Percentiles rank a stretch among this genome's conserved stretches.
These are phyloP conservation scores for Cheilosia vulpina DNA, from an alignment of 2,888 invertebrate species.

Conservation along the genomic window DNA sequence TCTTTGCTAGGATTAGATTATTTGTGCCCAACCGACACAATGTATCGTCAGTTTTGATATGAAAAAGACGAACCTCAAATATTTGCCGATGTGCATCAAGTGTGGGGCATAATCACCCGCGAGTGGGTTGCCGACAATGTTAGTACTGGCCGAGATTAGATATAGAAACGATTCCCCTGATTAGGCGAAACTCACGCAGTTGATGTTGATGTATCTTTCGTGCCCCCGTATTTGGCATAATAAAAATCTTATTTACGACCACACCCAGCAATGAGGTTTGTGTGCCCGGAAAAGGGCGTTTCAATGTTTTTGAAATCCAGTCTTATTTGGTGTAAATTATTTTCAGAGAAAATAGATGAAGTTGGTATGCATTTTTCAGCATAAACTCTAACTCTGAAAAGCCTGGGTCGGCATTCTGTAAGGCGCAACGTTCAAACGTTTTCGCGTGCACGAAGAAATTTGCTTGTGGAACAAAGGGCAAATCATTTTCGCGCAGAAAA, in stretches of 20 bases:
- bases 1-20: constrained; percentile 29
- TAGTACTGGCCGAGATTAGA: constrained; percentile 45
- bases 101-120: constrained; percentile 23
- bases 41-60: constrained; percentile 9
- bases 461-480: too few relatives aligned
- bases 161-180: constrained; percentile 39
- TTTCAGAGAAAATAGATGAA: too few relatives aligned
- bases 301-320: too few relatives aligned
- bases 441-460: too few relatives aligned
- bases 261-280: not conserved
- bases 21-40: not conserved
- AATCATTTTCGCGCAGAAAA: too few relatives aligned
- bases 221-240: constrained; percentile 27
- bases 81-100: constrained; percentile 53
- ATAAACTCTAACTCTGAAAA: too few relatives aligned
- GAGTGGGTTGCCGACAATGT: constrained; percentile 22
- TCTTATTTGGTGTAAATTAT: too few relatives aligned
- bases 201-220: constrained; percentile 2
- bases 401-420: too few relatives aligned
- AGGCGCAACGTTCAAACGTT: too few relatives aligned
- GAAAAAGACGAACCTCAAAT: constrained; percentile 25
- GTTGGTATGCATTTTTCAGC: too few relatives aligned
- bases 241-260: constrained; percentile 33
- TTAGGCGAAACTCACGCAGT: constrained; percentile 24
- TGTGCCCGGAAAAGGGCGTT: not conserved